Evolutionary conservation across 1,140 invertebrate species (phyloP).

Genomic region (Lepidurus apus): DNA sequence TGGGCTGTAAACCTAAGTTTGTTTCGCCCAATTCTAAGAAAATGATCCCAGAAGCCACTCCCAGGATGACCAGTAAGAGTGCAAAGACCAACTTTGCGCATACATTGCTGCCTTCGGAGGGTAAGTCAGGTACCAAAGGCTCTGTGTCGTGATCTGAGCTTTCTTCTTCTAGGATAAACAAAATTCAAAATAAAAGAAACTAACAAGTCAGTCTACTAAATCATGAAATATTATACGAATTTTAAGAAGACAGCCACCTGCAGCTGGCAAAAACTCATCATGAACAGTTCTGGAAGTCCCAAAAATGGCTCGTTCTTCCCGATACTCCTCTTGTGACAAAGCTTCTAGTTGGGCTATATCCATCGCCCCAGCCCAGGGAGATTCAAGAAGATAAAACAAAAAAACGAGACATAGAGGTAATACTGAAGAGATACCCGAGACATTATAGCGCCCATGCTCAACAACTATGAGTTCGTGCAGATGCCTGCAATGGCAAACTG

Average conservation of each 20-base stretch:
- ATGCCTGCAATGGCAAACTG: no score
- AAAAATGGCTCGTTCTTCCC: conserved; percentile 32
- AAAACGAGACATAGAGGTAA: not conserved
- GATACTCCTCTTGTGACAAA: conserved; percentile 35
- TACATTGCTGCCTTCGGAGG: conserved; percentile 67
- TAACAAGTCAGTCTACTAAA: conserved; percentile 22
- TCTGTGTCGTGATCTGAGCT: conserved; percentile 29
- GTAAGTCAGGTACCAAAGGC: conserved; percentile 58
- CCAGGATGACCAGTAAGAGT: conserved; percentile 59
- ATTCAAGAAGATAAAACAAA: not conserved
- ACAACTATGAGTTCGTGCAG: no score
- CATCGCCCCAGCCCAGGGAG: not conserved
- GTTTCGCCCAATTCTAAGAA: conserved; percentile 70
- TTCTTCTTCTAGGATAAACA: conserved; percentile 29
- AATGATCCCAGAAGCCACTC: conserved; percentile 65
- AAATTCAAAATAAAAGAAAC: not conserved
- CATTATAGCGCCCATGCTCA: not conserved
- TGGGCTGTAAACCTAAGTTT: conserved; percentile 60
- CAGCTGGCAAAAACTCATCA: conserved; percentile 30
- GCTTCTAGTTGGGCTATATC: conserved; percentile 33
- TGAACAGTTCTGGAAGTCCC: not conserved
- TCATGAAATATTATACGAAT: conserved; percentile 22
- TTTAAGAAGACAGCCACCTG: conserved; percentile 20
- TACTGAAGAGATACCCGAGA: not conserved
- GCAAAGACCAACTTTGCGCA: conserved; percentile 78